Percentiles rank a stretch among this genome's conserved stretches.
phyloP scores from a whole-genome alignment of 2,113 vertebrate genomes.

The Callithrix jacchus region DNA sequence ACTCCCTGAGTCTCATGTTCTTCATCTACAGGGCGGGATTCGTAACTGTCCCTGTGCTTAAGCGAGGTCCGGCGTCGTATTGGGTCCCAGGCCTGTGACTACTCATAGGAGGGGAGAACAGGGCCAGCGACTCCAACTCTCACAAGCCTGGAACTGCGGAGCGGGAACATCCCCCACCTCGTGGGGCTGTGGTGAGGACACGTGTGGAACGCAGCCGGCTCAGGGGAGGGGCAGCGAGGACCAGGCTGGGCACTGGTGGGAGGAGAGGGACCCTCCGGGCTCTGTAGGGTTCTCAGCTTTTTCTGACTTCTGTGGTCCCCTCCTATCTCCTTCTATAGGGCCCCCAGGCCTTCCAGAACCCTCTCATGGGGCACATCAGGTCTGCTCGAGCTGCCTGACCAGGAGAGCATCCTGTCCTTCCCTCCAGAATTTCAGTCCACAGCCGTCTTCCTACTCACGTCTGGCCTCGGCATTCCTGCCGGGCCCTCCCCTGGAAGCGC shows the following conservation, averaged over 20 bases:
- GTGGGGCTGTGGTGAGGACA: fast-evolving
- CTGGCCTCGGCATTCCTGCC: not conserved
- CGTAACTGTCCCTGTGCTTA: too few species aligned
- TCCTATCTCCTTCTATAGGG: not conserved
- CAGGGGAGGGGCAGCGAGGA: not conserved
- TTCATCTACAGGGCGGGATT: not conserved
- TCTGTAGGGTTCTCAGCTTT: fast-evolving
- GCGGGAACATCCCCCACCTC: too few species aligned
- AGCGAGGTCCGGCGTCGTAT: fast-evolving
- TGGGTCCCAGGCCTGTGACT: not conserved
- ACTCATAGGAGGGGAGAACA: too few species aligned
- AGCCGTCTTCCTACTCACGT: too few species aligned
- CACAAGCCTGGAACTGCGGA: not conserved
- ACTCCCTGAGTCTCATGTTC: not conserved
- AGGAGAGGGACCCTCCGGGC: not conserved
- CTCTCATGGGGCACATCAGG: fast-evolving
- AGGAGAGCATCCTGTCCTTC: not conserved
- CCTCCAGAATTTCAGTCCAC: not conserved
- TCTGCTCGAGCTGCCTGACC: not conserved
- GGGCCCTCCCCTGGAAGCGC: not conserved
- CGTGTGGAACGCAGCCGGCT: not conserved
- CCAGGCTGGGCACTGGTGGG: not conserved
- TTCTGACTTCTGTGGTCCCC: not conserved
- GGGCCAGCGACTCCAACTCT: fast-evolving
- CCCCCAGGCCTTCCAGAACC: not conserved